Conservation (phyloP, 1,140 invertebrate species). For the Aphidius gifuensis region DNA sequence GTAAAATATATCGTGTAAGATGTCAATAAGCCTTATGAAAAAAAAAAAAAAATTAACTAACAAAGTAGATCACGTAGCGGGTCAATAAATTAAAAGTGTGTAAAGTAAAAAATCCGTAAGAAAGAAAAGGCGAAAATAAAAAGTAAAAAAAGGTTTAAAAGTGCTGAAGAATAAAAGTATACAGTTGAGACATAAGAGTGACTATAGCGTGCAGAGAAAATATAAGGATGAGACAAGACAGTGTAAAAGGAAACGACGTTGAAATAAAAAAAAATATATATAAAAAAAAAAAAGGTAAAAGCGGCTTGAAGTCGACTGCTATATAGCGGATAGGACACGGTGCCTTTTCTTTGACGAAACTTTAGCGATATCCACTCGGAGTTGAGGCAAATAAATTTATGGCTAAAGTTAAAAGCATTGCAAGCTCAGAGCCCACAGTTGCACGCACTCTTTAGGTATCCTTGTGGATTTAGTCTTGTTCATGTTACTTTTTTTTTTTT, state of each 20-base stretch:
- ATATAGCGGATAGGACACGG: slow-evolving; percentile 18
- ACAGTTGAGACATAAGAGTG: background rate
- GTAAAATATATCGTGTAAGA: too few relatives aligned
- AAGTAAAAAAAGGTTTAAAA: slow-evolving; percentile 11
- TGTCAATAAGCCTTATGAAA: too few relatives aligned
- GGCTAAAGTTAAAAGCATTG: slow-evolving; percentile 47
- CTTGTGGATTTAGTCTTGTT: background rate
- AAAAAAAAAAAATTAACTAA: too few relatives aligned
- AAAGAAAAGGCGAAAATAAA: slow-evolving; percentile 1
- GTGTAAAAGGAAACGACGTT: slow-evolving; percentile 13
- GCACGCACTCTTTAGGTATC: background rate
- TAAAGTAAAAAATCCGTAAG: background rate
- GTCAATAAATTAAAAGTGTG: too few relatives aligned
- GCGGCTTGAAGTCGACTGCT: slow-evolving; percentile 9
- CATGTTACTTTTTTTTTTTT: background rate
- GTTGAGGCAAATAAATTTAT: slow-evolving; percentile 48
- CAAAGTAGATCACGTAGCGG: too few relatives aligned
- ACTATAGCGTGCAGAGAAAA: slow-evolving; percentile 16
- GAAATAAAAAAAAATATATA: slow-evolving; percentile 13
- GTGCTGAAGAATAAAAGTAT: slow-evolving; percentile 6
- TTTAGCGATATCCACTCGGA: slow-evolving; percentile 37
- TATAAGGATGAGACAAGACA: slow-evolving; percentile 17
- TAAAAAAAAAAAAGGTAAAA: slow-evolving; percentile 14
- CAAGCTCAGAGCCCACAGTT: slow-evolving; percentile 33
- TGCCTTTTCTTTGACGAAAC: slow-evolving; percentile 42